Base-by-base conservation (phyloP, 2,113 vertebrate species). In the Nesogale talazaci region DNA sequence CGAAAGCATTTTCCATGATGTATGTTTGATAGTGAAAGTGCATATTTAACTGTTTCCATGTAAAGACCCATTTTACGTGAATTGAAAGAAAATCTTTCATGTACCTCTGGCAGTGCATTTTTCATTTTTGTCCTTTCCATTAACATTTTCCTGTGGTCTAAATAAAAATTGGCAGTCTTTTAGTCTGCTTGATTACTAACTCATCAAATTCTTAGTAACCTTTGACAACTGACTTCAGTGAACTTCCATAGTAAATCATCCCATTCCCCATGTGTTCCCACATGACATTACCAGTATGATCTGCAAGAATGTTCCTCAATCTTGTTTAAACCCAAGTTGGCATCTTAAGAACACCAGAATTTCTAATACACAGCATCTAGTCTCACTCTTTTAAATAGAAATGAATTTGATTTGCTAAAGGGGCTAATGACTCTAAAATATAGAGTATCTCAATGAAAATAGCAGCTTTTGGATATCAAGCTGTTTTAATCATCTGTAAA, bases 1-100 rank as follows among this genome's bases (percentile, higher is more conserved):
- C 88, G 96, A 96, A 94, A 96, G 86, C 89, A 83, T 96, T 56
- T 87, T 91, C 78, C 89, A 91, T 93, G 67, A 67, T 91, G 29
- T 96, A 57, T 90, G 88, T 90, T 70, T 92, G 56, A 86, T 46
- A 83, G 84, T 92, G 56, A 92, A 89, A 91, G 14, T 84, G 91
- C 46, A 88, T 95, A 76, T 72, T 25, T 65, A 82, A 80, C 25
- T 85, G 91, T 96, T 77, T 78, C 52, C 80, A 78, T 90, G 77
- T 91, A 76, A 93, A 95, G 36, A 94, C 80, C 15, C 94, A 94
- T 96, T 91, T 95, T 85, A 83, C 31, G 17, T 92, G 40, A 82
- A 80, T 89, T 95, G 63, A 79, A 83, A 77, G 75, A 65, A 85
- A 81, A 31, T 23, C 67, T 89, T 91, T 82, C 70, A 70, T 94